These are phyloP conservation scores for Apodemia mormo DNA, from an alignment of 2,888 invertebrate genomes.

Conservation along the genomic window DNA sequence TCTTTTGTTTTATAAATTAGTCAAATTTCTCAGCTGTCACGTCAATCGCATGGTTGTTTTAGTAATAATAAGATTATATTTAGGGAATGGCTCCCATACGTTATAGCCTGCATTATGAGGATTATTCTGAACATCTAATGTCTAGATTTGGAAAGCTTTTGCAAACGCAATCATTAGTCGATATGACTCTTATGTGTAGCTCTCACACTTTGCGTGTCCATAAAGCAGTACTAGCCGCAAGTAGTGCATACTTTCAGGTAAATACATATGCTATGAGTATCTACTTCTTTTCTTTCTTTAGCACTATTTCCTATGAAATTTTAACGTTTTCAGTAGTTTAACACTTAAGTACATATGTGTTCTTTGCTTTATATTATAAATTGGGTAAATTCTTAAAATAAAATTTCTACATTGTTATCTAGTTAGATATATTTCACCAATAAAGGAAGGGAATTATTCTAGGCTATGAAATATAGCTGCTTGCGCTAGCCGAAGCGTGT, in stretches of 20 bases:
- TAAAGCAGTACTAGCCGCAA: constrained; percentile 87
- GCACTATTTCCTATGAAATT: no score
- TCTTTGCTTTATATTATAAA: no score
- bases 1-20: background rate
- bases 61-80: constrained; percentile 6
- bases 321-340: no score
- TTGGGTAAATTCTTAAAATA: no score
- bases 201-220: constrained; percentile 88
- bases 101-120: constrained; percentile 86
- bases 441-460: no score
- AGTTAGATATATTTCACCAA: no score
- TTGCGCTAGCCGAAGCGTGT: no score
- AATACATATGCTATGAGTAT: constrained; percentile 28
- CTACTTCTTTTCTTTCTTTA: background rate
- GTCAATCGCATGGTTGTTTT: constrained; percentile 24
- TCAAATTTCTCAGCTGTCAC: constrained; percentile 6
- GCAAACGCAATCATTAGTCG: constrained; percentile 87
- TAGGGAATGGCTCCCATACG: constrained; percentile 74
- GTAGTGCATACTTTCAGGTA: constrained; percentile 88
- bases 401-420: no score
- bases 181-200: constrained; percentile 88
- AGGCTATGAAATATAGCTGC: no score
- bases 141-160: constrained; percentile 86
- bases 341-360: no score
- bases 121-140: constrained; percentile 85